Evolutionary conservation across 2,113 vertebrate genomes (phyloP).

Genomic region (Tyto alba): DNA sequence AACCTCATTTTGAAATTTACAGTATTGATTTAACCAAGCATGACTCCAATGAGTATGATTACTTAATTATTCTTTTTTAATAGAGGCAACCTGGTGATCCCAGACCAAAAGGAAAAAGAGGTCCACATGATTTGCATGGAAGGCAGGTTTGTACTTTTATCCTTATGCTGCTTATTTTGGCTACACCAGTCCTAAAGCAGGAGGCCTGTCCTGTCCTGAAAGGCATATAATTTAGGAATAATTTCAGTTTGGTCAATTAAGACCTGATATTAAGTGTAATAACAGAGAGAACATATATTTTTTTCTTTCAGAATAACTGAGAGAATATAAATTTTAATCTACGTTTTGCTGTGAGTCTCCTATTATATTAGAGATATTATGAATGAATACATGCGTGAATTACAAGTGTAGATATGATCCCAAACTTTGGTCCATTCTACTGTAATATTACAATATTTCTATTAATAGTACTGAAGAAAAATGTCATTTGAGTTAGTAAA

Average conservation of each 20-base stretch:
- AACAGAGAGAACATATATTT: neutral
- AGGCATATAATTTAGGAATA: neutral
- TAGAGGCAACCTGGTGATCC: slow-evolving; percentile 63
- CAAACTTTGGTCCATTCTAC: neutral
- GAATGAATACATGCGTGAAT: neutral
- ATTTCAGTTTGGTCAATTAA: neutral
- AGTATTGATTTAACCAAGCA: neutral
- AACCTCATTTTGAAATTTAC: neutral
- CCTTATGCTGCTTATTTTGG: neutral
- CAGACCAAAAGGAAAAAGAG: slow-evolving; percentile 54
- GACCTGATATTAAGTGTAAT: neutral
- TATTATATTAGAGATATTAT: neutral
- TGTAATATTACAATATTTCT: neutral
- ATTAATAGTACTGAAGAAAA: neutral
- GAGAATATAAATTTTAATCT: neutral
- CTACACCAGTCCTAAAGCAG: neutral
- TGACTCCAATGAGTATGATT: neutral
- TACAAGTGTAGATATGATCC: neutral
- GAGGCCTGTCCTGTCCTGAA: neutral
- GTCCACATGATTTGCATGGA: slow-evolving; percentile 50
- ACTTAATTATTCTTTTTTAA: neutral
- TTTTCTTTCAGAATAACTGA: neutral
- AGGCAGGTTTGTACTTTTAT: slow-evolving; percentile 29
- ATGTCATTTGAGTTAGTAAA: neutral
- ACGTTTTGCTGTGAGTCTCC: neutral